Base-by-base conservation (phyloP, 2,113 vertebrate genomes). In the Pomatostomus ruficeps region DNA sequence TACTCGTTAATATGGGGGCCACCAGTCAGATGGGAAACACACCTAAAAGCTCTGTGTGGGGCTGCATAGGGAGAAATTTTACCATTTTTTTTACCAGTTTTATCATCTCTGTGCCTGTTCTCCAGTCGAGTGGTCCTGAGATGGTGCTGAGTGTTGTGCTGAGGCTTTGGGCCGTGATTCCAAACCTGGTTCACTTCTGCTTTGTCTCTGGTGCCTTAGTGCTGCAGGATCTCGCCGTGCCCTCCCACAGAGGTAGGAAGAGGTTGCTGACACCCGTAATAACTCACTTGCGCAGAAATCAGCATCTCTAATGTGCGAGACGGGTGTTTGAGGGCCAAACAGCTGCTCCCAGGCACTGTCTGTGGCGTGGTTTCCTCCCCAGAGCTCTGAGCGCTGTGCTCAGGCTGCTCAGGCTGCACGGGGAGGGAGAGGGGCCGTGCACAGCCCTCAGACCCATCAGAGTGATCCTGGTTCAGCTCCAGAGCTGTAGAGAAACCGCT, bases 181-280 rank as follows among this genome's bases (percentile, higher is more conserved):
- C 49, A 29, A 28, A n/a, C 1, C 28, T 25, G 42, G 14, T 14
- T 78, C 14, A 2, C 18, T 71, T 45, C 72, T 63, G 62, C 35
- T 23, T 40, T 1, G 2, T 38, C 55, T 43, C 29, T 17, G 73
- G 21, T 12, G 6, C 1, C 3, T 31, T 16, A 14, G 21, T n/a
- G 54, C 62, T 0, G 0, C 8, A 9, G 80, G 51, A 49, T 26
- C 84, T 54, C 31, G 1, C 23, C 0, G 71, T 3, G 35, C 48
- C 67, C 46, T 71, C 38, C 58, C 19, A 57, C 0, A 38, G 23
- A 57, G 65, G 80, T 28, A 48, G 57, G 67, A 22, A 9, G 38
- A 14, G 0, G 0, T 3, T 92, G 58, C 33, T 89, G 62, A 62
- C 5, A 4, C 58, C 38, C 1, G 0, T 15, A 15, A 36, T 5